Conservation (phyloP, 2,888 invertebrate genomes). For the Eupithecia exiguata region DNA sequence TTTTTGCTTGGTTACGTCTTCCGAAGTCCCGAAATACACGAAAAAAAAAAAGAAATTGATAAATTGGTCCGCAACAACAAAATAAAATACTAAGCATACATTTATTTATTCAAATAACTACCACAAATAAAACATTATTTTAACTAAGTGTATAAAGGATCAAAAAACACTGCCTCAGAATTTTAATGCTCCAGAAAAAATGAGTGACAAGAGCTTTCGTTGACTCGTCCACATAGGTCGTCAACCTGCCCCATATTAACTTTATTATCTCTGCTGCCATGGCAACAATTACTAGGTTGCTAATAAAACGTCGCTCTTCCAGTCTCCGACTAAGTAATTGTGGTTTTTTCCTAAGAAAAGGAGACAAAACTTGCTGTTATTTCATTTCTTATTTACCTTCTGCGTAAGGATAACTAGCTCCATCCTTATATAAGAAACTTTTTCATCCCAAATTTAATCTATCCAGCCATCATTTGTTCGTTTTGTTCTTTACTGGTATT, state of each 20-base stretch:
- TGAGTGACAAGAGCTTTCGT: background rate
- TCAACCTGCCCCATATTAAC: background rate
- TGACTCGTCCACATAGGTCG: background rate
- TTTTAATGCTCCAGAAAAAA: background rate
- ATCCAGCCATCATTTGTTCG: background rate
- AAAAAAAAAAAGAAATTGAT: no score
- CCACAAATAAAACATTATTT: background rate
- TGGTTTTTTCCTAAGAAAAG: background rate
- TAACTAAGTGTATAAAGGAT: background rate
- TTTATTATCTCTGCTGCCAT: background rate
- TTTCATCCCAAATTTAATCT: background rate
- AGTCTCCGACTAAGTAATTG: background rate
- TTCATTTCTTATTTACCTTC: background rate
- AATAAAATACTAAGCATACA: no score
- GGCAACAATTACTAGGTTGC: background rate
- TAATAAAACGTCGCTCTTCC: slow-evolving; percentile 2
- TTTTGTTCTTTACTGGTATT: background rate
- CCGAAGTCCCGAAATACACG: no score
- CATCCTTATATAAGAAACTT: background rate
- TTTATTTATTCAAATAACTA: no score
- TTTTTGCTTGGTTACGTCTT: no score
- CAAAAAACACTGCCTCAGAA: background rate
- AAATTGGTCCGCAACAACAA: no score
- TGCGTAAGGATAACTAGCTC: background rate
- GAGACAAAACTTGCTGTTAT: background rate